Conservation (phyloP, 2,888 invertebrate species). For the Brassicogethes aeneus region DNA sequence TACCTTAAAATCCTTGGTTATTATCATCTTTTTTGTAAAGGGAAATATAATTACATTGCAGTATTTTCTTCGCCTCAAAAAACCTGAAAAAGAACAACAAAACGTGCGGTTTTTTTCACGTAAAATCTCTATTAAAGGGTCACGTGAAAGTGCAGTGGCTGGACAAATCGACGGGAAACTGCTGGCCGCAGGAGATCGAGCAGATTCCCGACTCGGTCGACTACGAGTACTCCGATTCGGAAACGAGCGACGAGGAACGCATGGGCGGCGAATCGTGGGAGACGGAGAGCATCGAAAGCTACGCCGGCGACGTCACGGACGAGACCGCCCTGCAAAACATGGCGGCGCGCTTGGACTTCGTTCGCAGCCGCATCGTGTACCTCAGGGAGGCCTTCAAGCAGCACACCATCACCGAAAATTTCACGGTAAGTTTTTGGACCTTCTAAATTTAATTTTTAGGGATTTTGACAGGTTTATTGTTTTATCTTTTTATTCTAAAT, state of each 20-base stretch:
- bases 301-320: constrained; percentile 46
- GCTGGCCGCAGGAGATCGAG: constrained; percentile 75
- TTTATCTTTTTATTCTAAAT: not conserved
- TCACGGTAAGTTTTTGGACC: constrained; percentile 45
- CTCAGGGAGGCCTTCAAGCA: constrained; percentile 73
- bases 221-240: constrained; percentile 52
- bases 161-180: constrained; percentile 73
- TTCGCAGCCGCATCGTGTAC: constrained; percentile 33
- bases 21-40: too few relatives aligned
- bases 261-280: constrained; percentile 57
- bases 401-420: constrained; percentile 65
- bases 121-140: constrained; percentile 41
- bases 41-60: too few relatives aligned
- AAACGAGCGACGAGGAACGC: constrained; percentile 8
- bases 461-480: too few relatives aligned
- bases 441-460: too few relatives aligned
- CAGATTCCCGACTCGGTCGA: constrained; percentile 68
- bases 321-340: constrained; percentile 48
- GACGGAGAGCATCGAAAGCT: constrained; percentile 59
- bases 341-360: constrained; percentile 52
- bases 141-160: constrained; percentile 91
- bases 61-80: too few relatives aligned
- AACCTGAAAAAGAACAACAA: too few relatives aligned
- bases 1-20: too few relatives aligned
- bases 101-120: not conserved